Conservation (phyloP, 2,888 invertebrate genomes). For the Agrotis clavis region DNA sequence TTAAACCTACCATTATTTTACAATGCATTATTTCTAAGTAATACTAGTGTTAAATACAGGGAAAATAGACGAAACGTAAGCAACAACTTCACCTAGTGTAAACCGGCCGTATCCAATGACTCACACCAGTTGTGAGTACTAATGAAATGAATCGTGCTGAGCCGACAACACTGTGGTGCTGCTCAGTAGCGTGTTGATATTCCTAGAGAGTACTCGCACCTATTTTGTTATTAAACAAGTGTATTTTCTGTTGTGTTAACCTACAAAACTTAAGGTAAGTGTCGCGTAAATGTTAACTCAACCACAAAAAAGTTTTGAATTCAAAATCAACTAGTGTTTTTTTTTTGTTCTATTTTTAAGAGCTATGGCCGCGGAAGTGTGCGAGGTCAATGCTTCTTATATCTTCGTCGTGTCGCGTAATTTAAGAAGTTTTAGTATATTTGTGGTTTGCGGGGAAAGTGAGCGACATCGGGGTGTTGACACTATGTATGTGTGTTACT, state of each 20-base stretch:
- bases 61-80: not conserved
- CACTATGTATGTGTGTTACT: conserved; percentile 5
- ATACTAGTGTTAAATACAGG: too few species aligned
- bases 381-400: conserved; percentile 28
- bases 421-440: conserved; percentile 13
- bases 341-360: conserved; percentile 7
- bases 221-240: conserved; percentile 37
- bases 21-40: too few species aligned
- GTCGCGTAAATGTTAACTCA: not conserved
- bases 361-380: conserved; percentile 13
- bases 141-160: conserved; percentile 62
- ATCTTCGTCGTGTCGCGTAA: not conserved
- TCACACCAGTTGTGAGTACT: conserved; percentile 56
- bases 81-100: conserved; percentile 41
- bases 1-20: not conserved
- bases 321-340: not conserved
- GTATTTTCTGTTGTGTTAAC: conserved; percentile 25
- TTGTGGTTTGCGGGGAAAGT: conserved; percentile 29
- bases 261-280: conserved; percentile 51
- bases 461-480: conserved; percentile 5
- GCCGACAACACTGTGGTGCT: conserved; percentile 33
- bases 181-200: conserved; percentile 61
- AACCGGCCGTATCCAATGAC: conserved; percentile 54
- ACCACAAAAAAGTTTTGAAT: not conserved
- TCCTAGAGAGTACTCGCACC: conserved; percentile 55